A percentile compares a stretch with the other conserved stretches of the same genome.
phyloP scores from a whole-genome alignment of 1,140 invertebrate species.

The Parasteatoda tepidariorum region DNA sequence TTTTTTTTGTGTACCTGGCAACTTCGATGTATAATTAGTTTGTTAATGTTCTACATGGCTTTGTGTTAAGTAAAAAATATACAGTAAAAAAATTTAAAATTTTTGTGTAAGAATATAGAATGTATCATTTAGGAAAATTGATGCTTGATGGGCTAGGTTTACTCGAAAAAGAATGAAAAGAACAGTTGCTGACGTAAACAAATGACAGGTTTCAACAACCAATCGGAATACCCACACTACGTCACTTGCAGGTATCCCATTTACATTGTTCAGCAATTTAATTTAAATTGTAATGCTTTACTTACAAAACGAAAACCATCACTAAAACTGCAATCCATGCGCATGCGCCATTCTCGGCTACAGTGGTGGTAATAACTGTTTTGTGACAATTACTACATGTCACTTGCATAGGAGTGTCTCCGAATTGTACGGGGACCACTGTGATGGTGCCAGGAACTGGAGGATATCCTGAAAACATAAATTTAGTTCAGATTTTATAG shows the following conservation, averaged over 20 bases:
- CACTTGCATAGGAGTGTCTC: conserved; percentile 15
- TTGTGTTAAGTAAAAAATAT: not conserved
- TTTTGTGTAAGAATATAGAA: too few species aligned
- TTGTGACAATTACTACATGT: conserved; percentile 38
- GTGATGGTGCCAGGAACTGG: not conserved
- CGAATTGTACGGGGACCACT: not conserved
- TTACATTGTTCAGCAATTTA: not conserved
- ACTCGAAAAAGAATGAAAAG: too few species aligned
- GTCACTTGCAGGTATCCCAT: too few species aligned
- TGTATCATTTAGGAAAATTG: too few species aligned
- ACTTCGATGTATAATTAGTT: too few species aligned
- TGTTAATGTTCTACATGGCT: too few species aligned
- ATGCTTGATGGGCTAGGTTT: too few species aligned
- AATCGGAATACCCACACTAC: not conserved
- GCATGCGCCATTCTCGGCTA: conserved; percentile 25
- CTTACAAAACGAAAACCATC: conserved; percentile 14
- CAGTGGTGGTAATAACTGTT: conserved; percentile 21
- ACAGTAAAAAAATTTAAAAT: not conserved
- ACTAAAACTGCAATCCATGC: conserved; percentile 12
- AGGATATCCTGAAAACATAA: too few species aligned
- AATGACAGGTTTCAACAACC: too few species aligned
- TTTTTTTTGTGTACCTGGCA: too few species aligned
- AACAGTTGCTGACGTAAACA: too few species aligned
- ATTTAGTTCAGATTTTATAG: too few species aligned
- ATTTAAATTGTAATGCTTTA: not conserved